Conservation (phyloP, 2,113 vertebrate species). For the Thamnophis sirtalis region DNA sequence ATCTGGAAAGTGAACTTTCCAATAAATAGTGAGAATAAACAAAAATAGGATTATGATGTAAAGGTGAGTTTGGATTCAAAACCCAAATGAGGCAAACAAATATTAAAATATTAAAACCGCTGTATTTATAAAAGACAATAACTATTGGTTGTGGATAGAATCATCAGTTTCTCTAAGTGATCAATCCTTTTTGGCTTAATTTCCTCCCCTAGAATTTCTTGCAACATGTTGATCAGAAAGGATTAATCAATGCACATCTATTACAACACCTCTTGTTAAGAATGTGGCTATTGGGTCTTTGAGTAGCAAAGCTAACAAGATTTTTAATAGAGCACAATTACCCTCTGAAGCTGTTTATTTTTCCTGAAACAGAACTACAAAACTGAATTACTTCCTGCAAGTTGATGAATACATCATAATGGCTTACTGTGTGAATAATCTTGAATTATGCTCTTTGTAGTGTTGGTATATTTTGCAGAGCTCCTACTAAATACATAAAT, state of each 20-base stretch:
- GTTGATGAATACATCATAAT: not conserved
- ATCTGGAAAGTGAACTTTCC: not conserved
- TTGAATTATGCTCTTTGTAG: not conserved
- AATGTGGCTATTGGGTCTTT: not conserved
- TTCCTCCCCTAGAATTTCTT: not conserved
- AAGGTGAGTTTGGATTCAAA: not conserved
- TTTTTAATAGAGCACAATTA: not conserved
- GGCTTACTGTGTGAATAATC: not conserved
- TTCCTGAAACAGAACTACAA: not conserved
- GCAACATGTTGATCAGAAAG: not conserved
- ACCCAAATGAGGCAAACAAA: not conserved
- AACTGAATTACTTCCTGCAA: not conserved
- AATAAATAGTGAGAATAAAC: not conserved
- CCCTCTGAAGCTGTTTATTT: not conserved
- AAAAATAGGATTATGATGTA: not conserved
- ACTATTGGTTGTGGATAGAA: too few species aligned
- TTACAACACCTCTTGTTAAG: not conserved
- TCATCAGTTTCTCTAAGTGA: not conserved
- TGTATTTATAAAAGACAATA: not conserved
- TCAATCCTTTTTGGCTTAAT: not conserved
- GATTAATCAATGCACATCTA: not conserved
- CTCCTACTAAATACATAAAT: not conserved
- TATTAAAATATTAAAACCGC: not conserved
- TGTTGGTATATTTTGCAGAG: not conserved
- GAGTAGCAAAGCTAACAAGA: not conserved